A percentile compares a stretch with the other conserved stretches of the same genome.
phyloP scores from a whole-genome alignment of 2,888 invertebrate species.

The Megaustenia siamemsis region DNA sequence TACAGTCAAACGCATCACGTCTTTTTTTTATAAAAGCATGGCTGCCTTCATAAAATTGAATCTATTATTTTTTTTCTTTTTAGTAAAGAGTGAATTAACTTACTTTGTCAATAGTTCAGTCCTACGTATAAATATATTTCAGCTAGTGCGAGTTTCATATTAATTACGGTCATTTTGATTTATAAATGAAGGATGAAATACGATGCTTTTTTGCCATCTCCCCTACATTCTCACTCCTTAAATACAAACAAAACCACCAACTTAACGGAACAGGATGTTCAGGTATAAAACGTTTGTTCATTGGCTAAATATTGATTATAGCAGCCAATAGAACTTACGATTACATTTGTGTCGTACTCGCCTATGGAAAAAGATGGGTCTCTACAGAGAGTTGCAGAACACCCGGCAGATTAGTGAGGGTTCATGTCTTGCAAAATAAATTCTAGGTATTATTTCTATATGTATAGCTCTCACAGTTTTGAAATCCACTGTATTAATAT shows the following conservation, averaged over 20 bases:
- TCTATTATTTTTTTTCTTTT: no score
- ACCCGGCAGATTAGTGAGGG: conserved; percentile 18
- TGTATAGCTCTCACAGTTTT: not conserved
- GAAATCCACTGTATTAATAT: not conserved
- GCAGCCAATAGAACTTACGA: conserved; percentile 42
- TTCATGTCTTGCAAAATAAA: not conserved
- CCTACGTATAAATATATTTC: no score
- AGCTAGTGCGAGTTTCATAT: no score
- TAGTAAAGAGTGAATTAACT: no score
- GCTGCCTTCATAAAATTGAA: no score
- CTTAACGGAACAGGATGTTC: not conserved
- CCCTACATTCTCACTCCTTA: no score
- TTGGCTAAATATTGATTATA: conserved; percentile 6
- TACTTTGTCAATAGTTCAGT: no score
- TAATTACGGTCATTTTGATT: no score
- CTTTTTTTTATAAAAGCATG: no score
- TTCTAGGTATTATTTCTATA: not conserved
- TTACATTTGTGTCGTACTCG: conserved; percentile 28
- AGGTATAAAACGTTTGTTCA: conserved; percentile 22
- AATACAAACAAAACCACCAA: conserved; percentile 4
- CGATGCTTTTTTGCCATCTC: no score
- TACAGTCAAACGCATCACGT: no score
- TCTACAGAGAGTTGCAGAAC: conserved; percentile 24
- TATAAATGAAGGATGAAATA: no score
- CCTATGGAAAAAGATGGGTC: conserved; percentile 1